phyloP scores from a whole-genome alignment of 1,140 invertebrate species.

The Drosophila novamexicana region DNA sequence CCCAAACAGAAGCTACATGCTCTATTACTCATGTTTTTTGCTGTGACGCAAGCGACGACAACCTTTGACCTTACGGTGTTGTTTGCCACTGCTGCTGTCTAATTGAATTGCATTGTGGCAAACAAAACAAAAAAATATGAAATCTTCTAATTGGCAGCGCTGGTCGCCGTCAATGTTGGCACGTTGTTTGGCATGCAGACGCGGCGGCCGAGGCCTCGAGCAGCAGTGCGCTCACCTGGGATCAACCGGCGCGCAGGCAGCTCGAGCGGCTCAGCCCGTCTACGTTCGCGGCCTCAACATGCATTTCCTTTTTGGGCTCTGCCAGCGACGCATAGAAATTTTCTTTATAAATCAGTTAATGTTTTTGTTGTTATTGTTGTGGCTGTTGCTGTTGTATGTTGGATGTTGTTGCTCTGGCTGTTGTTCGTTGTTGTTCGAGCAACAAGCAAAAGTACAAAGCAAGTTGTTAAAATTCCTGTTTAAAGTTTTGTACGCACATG shows the following conservation, averaged over 20 bases:
- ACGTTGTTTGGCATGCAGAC: slow-evolving; percentile 78
- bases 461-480: slow-evolving; percentile 83
- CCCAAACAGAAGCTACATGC: not conserved
- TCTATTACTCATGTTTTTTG: slow-evolving; percentile 6
- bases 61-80: slow-evolving; percentile 37
- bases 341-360: slow-evolving; percentile 80
- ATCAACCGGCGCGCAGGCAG: not conserved
- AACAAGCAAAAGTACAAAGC: slow-evolving; percentile 80
- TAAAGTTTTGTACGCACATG: slow-evolving; percentile 82
- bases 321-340: slow-evolving; percentile 73
- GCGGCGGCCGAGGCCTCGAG: slow-evolving; percentile 5
- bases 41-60: not conserved
- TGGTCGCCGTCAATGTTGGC: slow-evolving; percentile 60
- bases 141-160: slow-evolving; percentile 73
- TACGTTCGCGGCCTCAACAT: slow-evolving; percentile 55
- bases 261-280: slow-evolving; percentile 1
- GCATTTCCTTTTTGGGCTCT: slow-evolving; percentile 78
- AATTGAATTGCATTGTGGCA: slow-evolving; percentile 72
- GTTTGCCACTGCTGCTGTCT: slow-evolving; percentile 14
- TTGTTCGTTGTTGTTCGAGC: slow-evolving; percentile 52
- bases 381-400: slow-evolving; percentile 46
- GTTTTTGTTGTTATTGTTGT: slow-evolving; percentile 42
- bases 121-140: slow-evolving; percentile 66
- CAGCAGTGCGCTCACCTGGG: not conserved
- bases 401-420: slow-evolving; percentile 42